Conservation (phyloP, 2,113 vertebrate genomes). For the Thamnaconus septentrionalis region DNA sequence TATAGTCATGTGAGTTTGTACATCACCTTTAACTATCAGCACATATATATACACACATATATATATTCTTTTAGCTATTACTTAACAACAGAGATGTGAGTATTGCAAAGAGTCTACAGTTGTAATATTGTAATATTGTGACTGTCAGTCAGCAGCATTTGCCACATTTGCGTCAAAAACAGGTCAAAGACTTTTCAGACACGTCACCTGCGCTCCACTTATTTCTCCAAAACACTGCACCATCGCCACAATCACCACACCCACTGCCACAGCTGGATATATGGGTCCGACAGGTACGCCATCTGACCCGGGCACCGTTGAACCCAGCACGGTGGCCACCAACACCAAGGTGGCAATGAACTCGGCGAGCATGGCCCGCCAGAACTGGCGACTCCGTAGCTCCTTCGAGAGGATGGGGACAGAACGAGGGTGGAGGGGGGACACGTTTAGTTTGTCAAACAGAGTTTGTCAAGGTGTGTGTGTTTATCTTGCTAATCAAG, state of each 20-base stretch:
- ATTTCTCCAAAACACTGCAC: slow-evolving; percentile 79
- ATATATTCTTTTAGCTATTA: too few species aligned
- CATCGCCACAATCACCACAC: slow-evolving; percentile 71
- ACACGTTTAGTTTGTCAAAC: not conserved
- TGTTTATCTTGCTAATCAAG: too few species aligned
- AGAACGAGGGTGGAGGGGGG: not conserved
- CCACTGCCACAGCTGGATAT: slow-evolving; percentile 77
- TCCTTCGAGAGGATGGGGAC: slow-evolving; percentile 58
- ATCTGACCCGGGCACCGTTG: slow-evolving; percentile 70
- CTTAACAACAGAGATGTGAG: too few species aligned
- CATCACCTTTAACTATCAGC: too few species aligned
- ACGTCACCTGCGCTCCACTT: slow-evolving; percentile 78
- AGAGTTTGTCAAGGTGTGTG: too few species aligned
- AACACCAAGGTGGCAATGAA: slow-evolving; percentile 77
- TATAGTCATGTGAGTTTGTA: too few species aligned
- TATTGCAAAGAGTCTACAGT: too few species aligned
- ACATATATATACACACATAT: too few species aligned
- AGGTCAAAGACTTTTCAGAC: not conserved
- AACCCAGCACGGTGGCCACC: slow-evolving; percentile 77
- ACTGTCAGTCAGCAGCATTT: too few species aligned
- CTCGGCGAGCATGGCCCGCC: slow-evolving; percentile 76
- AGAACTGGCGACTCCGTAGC: slow-evolving; percentile 76
- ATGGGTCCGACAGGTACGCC: slow-evolving; percentile 59
- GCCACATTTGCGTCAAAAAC: too few species aligned
- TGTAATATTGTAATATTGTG: too few species aligned